Evolutionary conservation across 2,888 invertebrate species (phyloP).

Genomic region (Drosophila fulvimacula): DNA sequence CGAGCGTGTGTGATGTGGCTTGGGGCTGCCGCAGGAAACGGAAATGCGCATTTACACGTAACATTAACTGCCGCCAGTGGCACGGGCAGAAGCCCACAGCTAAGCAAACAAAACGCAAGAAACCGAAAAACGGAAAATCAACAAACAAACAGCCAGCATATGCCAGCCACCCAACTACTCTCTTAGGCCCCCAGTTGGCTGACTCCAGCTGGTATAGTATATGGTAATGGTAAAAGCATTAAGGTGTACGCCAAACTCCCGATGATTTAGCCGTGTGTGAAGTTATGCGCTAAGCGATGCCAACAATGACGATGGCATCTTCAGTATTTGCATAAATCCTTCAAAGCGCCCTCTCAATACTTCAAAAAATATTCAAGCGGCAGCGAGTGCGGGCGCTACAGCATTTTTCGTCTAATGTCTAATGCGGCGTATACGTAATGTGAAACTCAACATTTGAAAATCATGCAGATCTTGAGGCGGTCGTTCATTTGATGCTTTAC

Average conservation of each 20-base stretch:
- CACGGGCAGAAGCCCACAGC: slow-evolving; percentile 45
- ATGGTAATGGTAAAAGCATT: slow-evolving; percentile 79
- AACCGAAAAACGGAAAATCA: slow-evolving; percentile 74
- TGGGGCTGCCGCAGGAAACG: slow-evolving; percentile 66
- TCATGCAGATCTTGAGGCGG: slow-evolving; percentile 3
- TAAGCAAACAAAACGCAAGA: slow-evolving; percentile 69
- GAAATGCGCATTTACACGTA: slow-evolving; percentile 81
- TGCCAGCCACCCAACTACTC: neutral
- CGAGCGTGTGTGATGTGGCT: slow-evolving; percentile 20
- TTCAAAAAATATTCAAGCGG: slow-evolving; percentile 61
- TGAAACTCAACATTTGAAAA: slow-evolving; percentile 31
- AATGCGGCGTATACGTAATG: slow-evolving; percentile 62
- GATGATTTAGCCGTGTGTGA: slow-evolving; percentile 59
- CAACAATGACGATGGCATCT: slow-evolving; percentile 65
- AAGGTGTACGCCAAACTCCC: slow-evolving; percentile 59
- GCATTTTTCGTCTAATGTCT: slow-evolving; percentile 53
- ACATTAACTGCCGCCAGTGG: slow-evolving; percentile 74
- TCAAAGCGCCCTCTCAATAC: slow-evolving; percentile 53
- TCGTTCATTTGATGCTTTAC: slow-evolving; percentile 13
- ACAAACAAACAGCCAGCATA: slow-evolving; percentile 64
- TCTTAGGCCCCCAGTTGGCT: neutral
- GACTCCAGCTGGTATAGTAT: slow-evolving; percentile 34
- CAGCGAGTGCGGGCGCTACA: slow-evolving; percentile 44
- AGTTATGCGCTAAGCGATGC: slow-evolving; percentile 72
- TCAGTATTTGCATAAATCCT: slow-evolving; percentile 79